Evolutionary conservation across 1,140 invertebrate genomes (phyloP).

Genomic region (Bombus breviceps): DNA sequence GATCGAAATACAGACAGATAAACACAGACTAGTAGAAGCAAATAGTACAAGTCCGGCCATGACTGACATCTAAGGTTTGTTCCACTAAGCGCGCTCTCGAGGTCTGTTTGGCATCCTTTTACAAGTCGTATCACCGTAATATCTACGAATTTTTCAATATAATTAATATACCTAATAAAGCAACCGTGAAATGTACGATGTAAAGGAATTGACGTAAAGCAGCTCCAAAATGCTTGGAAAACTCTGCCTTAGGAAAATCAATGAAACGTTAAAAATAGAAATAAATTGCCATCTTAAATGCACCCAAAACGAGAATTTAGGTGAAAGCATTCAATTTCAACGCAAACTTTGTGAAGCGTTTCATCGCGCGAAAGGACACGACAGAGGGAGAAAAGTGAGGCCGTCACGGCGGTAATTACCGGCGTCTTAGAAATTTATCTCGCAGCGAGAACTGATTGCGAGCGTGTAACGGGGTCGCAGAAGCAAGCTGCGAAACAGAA

Average conservation of each 20-base stretch:
- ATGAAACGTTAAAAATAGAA: too few relatives aligned
- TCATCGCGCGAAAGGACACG: not conserved
- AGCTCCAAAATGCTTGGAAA: too few relatives aligned
- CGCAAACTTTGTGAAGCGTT: conserved; percentile 1
- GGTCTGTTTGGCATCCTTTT: not conserved
- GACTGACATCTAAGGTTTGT: not conserved
- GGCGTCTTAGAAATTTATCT: conserved; percentile 31
- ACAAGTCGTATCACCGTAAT: not conserved
- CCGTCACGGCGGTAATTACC: conserved; percentile 8
- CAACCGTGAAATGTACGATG: too few relatives aligned
- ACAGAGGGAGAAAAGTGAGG: not conserved
- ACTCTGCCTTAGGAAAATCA: too few relatives aligned
- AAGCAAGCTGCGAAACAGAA: conserved; percentile 34
- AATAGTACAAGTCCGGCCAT: not conserved
- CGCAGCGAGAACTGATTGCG: conserved; percentile 28
- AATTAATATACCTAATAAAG: too few relatives aligned
- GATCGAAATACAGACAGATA: not conserved
- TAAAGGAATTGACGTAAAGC: too few relatives aligned
- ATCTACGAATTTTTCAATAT: not conserved
- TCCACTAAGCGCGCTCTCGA: not conserved
- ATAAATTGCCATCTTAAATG: not conserved
- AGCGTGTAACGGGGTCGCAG: conserved; percentile 8
- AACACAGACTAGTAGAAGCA: too few relatives aligned
- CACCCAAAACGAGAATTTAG: not conserved
- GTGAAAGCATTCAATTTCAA: not conserved